Evolutionary conservation across 2,797 vertebrate species (phyloP).

Genomic region (Clamator glandarius): DNA sequence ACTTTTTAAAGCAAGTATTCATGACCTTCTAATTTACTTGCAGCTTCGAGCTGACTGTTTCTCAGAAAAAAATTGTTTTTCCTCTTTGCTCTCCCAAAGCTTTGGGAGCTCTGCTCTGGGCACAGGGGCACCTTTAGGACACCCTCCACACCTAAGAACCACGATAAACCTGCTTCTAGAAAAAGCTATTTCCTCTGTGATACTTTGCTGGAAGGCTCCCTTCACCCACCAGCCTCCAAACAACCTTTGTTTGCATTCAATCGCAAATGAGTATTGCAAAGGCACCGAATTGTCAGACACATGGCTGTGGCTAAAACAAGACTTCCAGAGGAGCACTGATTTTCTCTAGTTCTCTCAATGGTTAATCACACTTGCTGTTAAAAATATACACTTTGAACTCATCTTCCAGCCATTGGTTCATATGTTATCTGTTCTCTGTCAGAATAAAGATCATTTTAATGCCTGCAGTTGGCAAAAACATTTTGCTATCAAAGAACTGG

Average conservation of each 20-base stretch:
- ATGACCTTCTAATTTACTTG: not conserved
- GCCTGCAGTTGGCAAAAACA: not conserved
- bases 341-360: not conserved
- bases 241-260: not conserved
- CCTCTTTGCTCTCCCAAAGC: not conserved
- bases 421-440: not conserved
- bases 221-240: not conserved
- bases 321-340: not conserved
- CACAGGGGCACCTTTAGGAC: not conserved
- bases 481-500: not conserved
- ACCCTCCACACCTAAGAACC: accelerated
- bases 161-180: not conserved
- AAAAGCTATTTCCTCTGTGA: not conserved
- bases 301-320: not conserved
- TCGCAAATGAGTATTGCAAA: not conserved
- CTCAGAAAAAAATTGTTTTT: not conserved
- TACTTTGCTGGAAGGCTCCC: not conserved
- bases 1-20: not conserved
- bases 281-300: not conserved
- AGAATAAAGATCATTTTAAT: not conserved
- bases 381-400: not conserved
- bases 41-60: not conserved
- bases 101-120: not conserved
- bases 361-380: not conserved
- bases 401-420: not conserved